These are phyloP conservation scores for Orestias chungarensis DNA, from an alignment of 2,797 vertebrate species.

Conservation along the genomic window DNA sequence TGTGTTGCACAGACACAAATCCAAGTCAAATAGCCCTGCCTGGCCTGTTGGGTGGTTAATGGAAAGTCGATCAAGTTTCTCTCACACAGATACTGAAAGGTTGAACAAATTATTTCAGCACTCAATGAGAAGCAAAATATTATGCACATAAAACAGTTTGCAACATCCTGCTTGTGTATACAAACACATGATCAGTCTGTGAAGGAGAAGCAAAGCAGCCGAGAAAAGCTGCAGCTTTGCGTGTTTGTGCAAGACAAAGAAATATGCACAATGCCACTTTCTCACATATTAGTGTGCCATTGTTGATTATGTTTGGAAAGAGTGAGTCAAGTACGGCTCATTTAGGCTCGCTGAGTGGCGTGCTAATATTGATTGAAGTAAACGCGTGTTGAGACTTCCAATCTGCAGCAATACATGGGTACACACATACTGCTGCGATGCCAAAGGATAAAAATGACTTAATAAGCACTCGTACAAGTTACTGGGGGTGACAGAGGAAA, in stretches of 20 bases:
- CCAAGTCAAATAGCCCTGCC: constrained; percentile 13
- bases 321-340: constrained; percentile 38
- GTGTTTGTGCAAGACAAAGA: constrained; percentile 7
- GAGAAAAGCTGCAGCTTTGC: constrained; percentile 23
- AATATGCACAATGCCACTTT: constrained; percentile 27
- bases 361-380: constrained; percentile 57
- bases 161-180: constrained; percentile 3
- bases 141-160: constrained; percentile 24
- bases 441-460: constrained; percentile 64
- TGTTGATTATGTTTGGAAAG: constrained; percentile 33
- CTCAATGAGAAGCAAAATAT: constrained; percentile 23
- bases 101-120: constrained; percentile 30
- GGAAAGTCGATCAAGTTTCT: constrained; percentile 29
- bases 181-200: constrained; percentile 5
- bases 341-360: constrained; percentile 38
- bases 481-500: constrained; percentile 65
- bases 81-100: constrained; percentile 22
- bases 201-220: constrained; percentile 27
- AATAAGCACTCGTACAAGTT: constrained; percentile 74
- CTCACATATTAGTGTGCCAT: constrained; percentile 22
- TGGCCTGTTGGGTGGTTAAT: constrained; percentile 37
- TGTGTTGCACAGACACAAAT: constrained; percentile 39
- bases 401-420: constrained; percentile 34
- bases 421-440: constrained; percentile 32
- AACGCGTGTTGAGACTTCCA: constrained; percentile 57